Percentiles rank a stretch among this genome's conserved stretches.
phyloP scores from a whole-genome alignment of 1,140 invertebrate species.

The Euglossa dilemma region DNA sequence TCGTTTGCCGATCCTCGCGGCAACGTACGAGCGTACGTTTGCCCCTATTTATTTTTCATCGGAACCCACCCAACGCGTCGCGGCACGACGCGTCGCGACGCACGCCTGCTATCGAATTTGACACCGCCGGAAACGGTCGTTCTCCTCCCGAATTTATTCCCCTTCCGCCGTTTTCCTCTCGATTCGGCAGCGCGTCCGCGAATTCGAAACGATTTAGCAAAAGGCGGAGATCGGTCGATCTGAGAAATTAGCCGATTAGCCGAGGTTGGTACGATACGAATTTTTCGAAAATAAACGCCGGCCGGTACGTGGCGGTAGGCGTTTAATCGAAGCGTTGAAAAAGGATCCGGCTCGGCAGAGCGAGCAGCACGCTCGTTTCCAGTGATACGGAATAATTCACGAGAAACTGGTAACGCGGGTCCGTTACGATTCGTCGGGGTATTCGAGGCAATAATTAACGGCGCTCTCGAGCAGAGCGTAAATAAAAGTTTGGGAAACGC shows the following conservation, averaged over 20 bases:
- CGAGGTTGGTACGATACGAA: background rate
- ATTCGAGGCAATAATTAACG: conserved; percentile 49
- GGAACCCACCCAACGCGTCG: background rate
- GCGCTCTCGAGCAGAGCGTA: conserved; percentile 29
- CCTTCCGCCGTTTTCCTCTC: background rate
- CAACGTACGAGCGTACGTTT: background rate
- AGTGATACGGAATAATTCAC: conserved; percentile 48
- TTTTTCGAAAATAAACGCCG: conserved; percentile 12
- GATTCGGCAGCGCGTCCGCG: background rate
- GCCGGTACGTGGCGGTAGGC: background rate
- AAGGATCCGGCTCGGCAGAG: background rate
- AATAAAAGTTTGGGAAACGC: conserved; percentile 38
- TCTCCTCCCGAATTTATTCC: background rate
- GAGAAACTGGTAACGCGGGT: conserved; percentile 19
- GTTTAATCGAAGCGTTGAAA: conserved; percentile 14
- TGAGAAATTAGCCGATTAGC: background rate
- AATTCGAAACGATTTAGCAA: too few relatives aligned
- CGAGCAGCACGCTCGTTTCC: background rate
- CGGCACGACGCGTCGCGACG: background rate
- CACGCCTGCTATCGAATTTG: background rate
- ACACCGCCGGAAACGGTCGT: background rate
- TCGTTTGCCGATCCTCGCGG: conserved; percentile 13
- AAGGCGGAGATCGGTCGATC: background rate
- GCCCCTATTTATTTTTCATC: conserved; percentile 24
- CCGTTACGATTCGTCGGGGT: conserved; percentile 48